These are phyloP conservation scores for Lampris incognitus DNA, from an alignment of 2,113 vertebrate species.

Conservation along the genomic window DNA sequence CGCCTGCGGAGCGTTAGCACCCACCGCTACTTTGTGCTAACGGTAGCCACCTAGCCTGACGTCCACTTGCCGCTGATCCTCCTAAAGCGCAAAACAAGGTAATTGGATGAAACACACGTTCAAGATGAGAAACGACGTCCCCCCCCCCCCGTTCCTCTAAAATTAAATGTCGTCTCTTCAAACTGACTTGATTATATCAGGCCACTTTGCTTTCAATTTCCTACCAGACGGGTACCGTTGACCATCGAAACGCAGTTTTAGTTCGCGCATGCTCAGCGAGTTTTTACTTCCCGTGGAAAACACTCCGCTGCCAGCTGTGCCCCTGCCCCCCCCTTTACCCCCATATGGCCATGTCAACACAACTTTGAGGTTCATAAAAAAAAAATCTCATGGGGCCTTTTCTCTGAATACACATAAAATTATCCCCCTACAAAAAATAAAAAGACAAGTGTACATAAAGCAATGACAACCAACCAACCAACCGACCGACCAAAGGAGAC, in stretches of 20 bases:
- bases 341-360: slow-evolving; percentile 6
- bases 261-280: slow-evolving; percentile 49
- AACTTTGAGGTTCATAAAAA: neutral
- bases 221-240: slow-evolving; percentile 38
- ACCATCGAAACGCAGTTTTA: neutral
- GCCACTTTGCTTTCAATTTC: neutral
- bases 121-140: fast-evolving
- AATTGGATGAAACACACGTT: neutral
- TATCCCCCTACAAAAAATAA: neutral
- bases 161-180: neutral
- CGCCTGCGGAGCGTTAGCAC: slow-evolving; percentile 30
- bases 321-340: neutral
- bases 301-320: slow-evolving; percentile 1
- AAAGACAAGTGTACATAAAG: too few species aligned
- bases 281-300: neutral
- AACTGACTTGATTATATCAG: neutral
- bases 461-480: too few species aligned
- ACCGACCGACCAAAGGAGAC: too few species aligned
- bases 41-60: slow-evolving; percentile 35
- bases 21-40: slow-evolving; percentile 12
- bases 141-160: neutral
- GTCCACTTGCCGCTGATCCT: slow-evolving; percentile 21
- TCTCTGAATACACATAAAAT: neutral
- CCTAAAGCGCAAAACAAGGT: neutral
- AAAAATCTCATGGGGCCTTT: neutral